Percentiles rank a stretch among this genome's conserved stretches.
phyloP scores from a whole-genome alignment of 2,113 vertebrate genomes.

The Hippoglossus stenolepis region DNA sequence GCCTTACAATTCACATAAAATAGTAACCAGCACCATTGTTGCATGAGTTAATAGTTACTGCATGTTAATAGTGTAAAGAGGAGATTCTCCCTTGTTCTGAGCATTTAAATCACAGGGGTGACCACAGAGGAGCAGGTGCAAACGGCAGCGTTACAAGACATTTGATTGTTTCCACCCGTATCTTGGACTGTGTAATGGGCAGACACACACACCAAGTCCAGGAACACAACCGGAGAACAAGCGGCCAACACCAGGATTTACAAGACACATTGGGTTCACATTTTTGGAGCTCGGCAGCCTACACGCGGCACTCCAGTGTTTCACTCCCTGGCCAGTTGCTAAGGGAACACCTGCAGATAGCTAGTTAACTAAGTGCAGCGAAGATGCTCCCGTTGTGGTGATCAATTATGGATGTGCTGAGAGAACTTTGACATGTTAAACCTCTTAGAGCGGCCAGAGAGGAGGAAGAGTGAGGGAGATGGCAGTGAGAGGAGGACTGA shows the following conservation, averaged over 20 bases:
- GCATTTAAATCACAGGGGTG: slow-evolving; percentile 35
- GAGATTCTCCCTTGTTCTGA: not conserved
- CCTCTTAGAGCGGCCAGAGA: slow-evolving; percentile 80
- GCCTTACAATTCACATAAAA: not conserved
- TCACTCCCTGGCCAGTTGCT: slow-evolving; percentile 75
- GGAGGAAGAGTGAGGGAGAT: slow-evolving; percentile 48
- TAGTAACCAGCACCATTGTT: not conserved
- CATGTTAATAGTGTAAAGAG: not conserved
- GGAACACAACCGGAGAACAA: slow-evolving; percentile 67
- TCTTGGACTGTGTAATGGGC: slow-evolving; percentile 53
- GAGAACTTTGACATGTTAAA: slow-evolving; percentile 85
- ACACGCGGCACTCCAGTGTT: slow-evolving; percentile 52
- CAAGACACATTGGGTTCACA: slow-evolving; percentile 65
- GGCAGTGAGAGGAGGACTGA: slow-evolving; percentile 53
- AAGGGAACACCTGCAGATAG: slow-evolving; percentile 81
- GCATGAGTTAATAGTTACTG: not conserved
- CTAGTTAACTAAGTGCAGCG: slow-evolving; percentile 84
- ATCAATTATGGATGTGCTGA: slow-evolving; percentile 84
- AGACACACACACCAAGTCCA: slow-evolving; percentile 48
- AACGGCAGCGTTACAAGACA: slow-evolving; percentile 49
- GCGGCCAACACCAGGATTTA: slow-evolving; percentile 63
- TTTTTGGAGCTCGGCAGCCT: slow-evolving; percentile 61
- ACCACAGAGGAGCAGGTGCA: slow-evolving; percentile 38
- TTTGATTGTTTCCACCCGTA: slow-evolving; percentile 60
- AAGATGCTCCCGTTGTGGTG: slow-evolving; percentile 73